Evolutionary conservation across 2,888 invertebrate genomes (phyloP).

Genomic region (Pheosia tremula): DNA sequence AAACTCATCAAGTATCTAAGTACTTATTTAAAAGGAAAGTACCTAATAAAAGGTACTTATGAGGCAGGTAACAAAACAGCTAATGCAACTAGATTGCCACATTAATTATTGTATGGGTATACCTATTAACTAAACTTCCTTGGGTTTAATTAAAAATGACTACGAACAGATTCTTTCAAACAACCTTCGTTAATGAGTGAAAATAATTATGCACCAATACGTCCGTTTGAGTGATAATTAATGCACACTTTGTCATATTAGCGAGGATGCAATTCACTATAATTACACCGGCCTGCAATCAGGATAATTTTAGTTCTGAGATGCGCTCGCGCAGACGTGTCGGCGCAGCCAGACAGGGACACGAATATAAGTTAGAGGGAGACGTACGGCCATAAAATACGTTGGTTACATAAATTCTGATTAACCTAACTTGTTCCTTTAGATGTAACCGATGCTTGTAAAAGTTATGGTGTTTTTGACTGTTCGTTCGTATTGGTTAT

Average conservation of each 20-base stretch:
- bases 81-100: too few species aligned
- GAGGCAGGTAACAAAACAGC: too few species aligned
- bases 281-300: conserved; percentile 10
- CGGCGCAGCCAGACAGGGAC: conserved; percentile 64
- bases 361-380: conserved; percentile 31
- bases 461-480: conserved; percentile 11
- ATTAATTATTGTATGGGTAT: too few species aligned
- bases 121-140: too few species aligned
- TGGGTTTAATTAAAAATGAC: too few species aligned
- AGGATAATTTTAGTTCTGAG: conserved; percentile 19
- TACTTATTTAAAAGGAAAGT: too few species aligned
- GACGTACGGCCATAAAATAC: conserved; percentile 28
- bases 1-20: too few species aligned
- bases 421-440: conserved; percentile 1
- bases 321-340: conserved; percentile 50
- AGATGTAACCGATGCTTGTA: conserved; percentile 21
- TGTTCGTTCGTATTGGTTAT: not conserved
- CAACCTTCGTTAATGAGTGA: not conserved
- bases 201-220: not conserved
- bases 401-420: conserved; percentile 12
- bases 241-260: conserved; percentile 14
- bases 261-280: conserved; percentile 11
- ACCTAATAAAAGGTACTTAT: too few species aligned
- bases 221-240: conserved; percentile 2
- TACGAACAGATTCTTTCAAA: too few species aligned